Conservation (phyloP, 2,113 vertebrate species). For the Siniperca chuatsi region DNA sequence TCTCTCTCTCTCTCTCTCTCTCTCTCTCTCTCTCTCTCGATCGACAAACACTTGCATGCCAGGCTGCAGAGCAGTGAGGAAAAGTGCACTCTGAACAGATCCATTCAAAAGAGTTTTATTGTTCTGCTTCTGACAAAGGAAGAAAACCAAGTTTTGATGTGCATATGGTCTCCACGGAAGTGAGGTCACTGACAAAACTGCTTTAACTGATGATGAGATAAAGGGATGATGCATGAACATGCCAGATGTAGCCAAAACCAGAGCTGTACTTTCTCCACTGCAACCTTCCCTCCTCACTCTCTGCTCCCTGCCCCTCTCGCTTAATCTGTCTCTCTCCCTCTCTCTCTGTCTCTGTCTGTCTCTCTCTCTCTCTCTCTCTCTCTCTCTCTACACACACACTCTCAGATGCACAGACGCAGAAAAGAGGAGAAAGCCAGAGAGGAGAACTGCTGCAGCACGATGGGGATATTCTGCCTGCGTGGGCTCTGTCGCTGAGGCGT, state of each 20-base stretch:
- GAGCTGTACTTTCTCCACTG: constrained; percentile 74
- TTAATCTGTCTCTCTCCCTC: constrained; percentile 46
- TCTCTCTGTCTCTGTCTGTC: constrained; percentile 1
- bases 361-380: constrained; percentile 22
- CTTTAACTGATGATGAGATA: constrained; percentile 58
- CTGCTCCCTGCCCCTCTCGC: constrained; percentile 53
- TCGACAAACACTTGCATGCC: not conserved
- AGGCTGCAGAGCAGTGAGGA: not conserved
- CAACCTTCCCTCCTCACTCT: constrained; percentile 56
- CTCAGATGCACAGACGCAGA: constrained; percentile 70
- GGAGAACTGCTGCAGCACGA: constrained; percentile 69
- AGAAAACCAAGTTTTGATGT: constrained; percentile 29
- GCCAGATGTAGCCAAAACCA: constrained; percentile 72
- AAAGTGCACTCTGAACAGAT: not conserved
- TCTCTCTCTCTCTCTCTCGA: not conserved
- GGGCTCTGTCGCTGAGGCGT: constrained; percentile 73
- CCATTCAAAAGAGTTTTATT: constrained; percentile 21
- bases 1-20: not conserved
- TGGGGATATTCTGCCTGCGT: constrained; percentile 80
- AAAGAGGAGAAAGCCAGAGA: constrained; percentile 85
- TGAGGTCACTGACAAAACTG: constrained; percentile 47
- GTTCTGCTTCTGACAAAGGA: constrained; percentile 22
- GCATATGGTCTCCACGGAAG: constrained; percentile 41
- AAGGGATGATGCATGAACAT: constrained; percentile 63
- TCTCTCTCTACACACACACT: constrained; percentile 49